A percentile compares a stretch with the other conserved stretches of the same genome.
These are phyloP conservation scores for Epiblema foenella DNA, from an alignment of 2,888 invertebrate species.

Conservation along the genomic window DNA sequence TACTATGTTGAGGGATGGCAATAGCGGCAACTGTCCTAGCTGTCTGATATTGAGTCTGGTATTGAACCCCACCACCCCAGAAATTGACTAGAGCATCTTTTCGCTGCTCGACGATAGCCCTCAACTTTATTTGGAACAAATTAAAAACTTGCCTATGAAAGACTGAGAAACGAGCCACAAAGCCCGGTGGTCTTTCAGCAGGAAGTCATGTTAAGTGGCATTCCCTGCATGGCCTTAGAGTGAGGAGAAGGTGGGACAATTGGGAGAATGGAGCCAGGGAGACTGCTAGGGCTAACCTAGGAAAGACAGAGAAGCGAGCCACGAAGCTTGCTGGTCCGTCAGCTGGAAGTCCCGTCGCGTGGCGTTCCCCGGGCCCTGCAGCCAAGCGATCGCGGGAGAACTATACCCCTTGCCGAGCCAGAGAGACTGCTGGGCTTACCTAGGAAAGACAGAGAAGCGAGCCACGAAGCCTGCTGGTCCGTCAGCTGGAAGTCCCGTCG, in stretches of 20 bases:
- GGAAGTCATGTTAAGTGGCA: slow-evolving; percentile 82
- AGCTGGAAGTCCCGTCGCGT: slow-evolving; percentile 84
- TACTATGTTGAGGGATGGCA: too few species aligned
- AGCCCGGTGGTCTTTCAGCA: slow-evolving; percentile 87
- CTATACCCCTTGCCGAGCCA: slow-evolving; percentile 91
- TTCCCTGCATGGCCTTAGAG: slow-evolving; percentile 86
- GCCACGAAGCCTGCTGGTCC: slow-evolving; percentile 90
- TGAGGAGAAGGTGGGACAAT: slow-evolving; percentile 89
- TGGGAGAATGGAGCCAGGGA: slow-evolving; percentile 90
- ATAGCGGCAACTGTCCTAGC: too few species aligned
- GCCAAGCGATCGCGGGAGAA: slow-evolving; percentile 89
- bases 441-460: slow-evolving; percentile 89
- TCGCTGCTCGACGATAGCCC: slow-evolving; percentile 78
- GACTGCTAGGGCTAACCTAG: slow-evolving; percentile 87
- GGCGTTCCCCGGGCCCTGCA: slow-evolving; percentile 84
- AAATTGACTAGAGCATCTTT: too few species aligned
- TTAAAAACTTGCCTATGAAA: slow-evolving; percentile 82
- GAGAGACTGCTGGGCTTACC: slow-evolving; percentile 88
- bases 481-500: slow-evolving; percentile 85
- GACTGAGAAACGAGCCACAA: slow-evolving; percentile 91
- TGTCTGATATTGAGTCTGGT: too few species aligned
- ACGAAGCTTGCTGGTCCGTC: slow-evolving; percentile 88
- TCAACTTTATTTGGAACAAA: slow-evolving; percentile 85
- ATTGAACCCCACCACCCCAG: too few species aligned
- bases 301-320: slow-evolving; percentile 90